Base-by-base conservation (phyloP, 2,113 vertebrate genomes). In the Typhlomys cinereus region DNA sequence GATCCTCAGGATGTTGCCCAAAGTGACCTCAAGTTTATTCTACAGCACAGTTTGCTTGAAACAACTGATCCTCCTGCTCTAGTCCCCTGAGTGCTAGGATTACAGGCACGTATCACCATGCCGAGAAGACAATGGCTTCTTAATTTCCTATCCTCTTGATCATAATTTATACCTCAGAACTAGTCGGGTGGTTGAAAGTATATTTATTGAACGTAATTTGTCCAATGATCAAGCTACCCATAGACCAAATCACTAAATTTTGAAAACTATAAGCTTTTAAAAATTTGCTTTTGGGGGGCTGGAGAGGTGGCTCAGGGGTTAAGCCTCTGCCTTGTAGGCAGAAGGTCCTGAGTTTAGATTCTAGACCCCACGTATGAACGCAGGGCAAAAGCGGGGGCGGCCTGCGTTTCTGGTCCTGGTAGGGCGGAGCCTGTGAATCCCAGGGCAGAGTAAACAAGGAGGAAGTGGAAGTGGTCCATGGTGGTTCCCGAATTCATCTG, bases 141-240 rank as follows among this genome's bases (percentile, higher is more conserved):
- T 36, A 74, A 21, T 86, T 91, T 36, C 34, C 29, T 79, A 74
- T 36, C 54, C 36, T 88, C 57, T 69, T 67, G 14, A 75, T 6
- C 39, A 11, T 88, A 71, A 57, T 85, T 50, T 83, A 29, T 29
- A 86, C 39, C 50, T 57, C 93, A 71, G 21, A 79, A 91, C 36
- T 57, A 89, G n/a, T 54, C 70, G 87, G 15, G 83, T 69, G 70
- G 15, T 57, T 74, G 44, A 81, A 91, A 84, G 64, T 67, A 3
- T 87, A n/a, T 59, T 90, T 91, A 85, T 39, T 89, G 54, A 92
- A 80, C 39, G 90, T 48, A 95, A 18, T 54, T 94, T 25, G 88
- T 23, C 23, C 54, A 95, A 44, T 46, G 44, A 71, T 25, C 59
- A 87, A 70, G 59, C 20, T 52, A 74, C 29, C 61, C 50, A 52